Evolutionary conservation across 2,888 invertebrate species (phyloP).

Genomic region (Ephialtes manifestator): DNA sequence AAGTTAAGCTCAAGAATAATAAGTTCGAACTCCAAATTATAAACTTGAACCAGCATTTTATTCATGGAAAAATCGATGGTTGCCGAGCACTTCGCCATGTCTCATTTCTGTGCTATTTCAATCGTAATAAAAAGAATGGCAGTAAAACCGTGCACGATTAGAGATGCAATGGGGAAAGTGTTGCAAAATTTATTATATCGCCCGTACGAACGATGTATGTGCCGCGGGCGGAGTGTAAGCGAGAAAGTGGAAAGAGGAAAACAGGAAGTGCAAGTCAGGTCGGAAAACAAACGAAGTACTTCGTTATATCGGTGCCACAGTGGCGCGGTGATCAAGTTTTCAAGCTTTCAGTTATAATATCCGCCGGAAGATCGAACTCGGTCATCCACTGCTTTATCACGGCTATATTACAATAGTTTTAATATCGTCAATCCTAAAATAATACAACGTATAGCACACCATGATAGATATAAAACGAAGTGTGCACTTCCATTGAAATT

Average conservation of each 20-base stretch:
- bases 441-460: neutral
- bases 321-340: neutral
- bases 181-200: neutral
- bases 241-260: neutral
- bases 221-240: neutral
- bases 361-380: neutral
- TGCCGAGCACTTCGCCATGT: neutral
- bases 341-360: neutral
- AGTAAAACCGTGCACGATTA: neutral
- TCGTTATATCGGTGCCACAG: neutral
- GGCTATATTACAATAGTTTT: neutral
- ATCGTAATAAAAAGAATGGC: neutral
- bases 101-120: neutral
- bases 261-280: neutral
- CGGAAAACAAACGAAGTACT: neutral
- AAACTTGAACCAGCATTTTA: neutral
- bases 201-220: neutral
- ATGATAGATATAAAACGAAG: neutral
- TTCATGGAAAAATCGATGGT: neutral
- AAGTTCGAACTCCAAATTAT: neutral
- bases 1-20: too few species aligned
- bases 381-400: neutral
- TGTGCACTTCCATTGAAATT: neutral
- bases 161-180: neutral
- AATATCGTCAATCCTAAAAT: neutral